These are phyloP conservation scores for Omphaloscelis lunosa DNA, from an alignment of 2,888 invertebrate genomes.

Conservation along the genomic window DNA sequence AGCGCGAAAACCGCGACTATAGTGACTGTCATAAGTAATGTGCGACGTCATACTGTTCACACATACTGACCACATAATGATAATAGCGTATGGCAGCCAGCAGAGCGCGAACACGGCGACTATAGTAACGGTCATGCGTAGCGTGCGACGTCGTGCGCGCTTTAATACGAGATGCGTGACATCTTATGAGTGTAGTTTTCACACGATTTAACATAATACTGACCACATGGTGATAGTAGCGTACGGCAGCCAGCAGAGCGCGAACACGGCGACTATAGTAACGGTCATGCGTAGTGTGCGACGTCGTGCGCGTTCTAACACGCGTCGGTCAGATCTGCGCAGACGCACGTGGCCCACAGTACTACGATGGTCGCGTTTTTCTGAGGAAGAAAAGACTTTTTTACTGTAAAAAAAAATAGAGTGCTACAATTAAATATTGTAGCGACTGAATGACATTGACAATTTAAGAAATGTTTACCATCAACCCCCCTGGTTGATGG, in stretches of 20 bases:
- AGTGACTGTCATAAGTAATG: too few species aligned
- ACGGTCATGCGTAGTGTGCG: conserved; percentile 95
- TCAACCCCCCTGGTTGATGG: too few species aligned
- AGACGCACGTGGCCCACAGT: conserved; percentile 87
- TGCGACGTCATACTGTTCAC: too few species aligned
- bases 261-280: conserved; percentile 94
- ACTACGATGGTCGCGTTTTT: conserved; percentile 72
- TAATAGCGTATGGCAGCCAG: conserved; percentile 95
- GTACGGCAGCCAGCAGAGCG: conserved; percentile 95
- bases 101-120: conserved; percentile 94
- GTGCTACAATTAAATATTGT: background rate
- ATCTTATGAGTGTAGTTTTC: too few species aligned
- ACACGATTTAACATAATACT: conserved; percentile 62
- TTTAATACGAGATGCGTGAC: conserved; percentile 89
- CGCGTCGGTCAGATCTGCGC: conserved; percentile 92
- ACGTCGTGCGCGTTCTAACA: conserved; percentile 93
- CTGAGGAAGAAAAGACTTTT: conserved; percentile 61
- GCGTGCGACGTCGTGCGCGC: conserved; percentile 93
- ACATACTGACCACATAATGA: conserved; percentile 92
- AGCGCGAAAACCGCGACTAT: too few species aligned
- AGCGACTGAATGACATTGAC: background rate
- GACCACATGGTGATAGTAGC: conserved; percentile 94
- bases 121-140: conserved; percentile 95
- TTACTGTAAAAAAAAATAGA: background rate
- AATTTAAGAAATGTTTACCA: too few species aligned